phyloP scores from a whole-genome alignment of 2,797 vertebrate species.

The Sphenopsis melanotis region DNA sequence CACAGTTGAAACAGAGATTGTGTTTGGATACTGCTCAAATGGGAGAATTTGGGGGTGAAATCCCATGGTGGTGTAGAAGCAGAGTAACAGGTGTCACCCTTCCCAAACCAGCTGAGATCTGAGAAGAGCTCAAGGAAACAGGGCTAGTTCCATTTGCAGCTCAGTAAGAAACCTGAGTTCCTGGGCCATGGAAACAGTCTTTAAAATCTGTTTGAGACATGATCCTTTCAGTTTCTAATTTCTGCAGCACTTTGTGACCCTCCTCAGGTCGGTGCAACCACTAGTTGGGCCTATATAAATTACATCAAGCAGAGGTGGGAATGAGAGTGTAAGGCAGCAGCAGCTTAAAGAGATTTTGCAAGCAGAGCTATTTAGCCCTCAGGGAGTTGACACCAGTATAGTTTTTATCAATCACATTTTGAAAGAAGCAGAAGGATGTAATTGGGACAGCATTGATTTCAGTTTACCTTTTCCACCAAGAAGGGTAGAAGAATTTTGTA shows the following conservation, averaged over 20 bases:
- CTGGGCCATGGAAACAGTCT: background rate
- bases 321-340: background rate
- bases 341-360: background rate
- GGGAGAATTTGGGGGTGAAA: background rate
- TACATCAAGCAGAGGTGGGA: background rate
- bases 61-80: background rate
- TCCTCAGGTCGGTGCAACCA: background rate
- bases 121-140: background rate
- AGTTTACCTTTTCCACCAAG: background rate
- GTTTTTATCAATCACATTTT: background rate
- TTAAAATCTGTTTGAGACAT: background rate
- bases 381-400: background rate
- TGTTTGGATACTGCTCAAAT: background rate
- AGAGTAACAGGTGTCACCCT: background rate
- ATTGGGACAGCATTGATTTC: background rate
- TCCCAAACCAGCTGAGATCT: background rate
- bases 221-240: background rate
- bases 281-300: background rate
- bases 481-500: background rate
- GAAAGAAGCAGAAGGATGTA: background rate
- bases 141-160: background rate
- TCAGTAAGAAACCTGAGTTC: background rate
- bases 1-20: background rate
- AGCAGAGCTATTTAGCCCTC: background rate
- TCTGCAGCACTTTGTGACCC: background rate